Evolutionary conservation across 2,888 invertebrate genomes (phyloP).

Genomic region (Drosophila nr. perissopoda): DNA sequence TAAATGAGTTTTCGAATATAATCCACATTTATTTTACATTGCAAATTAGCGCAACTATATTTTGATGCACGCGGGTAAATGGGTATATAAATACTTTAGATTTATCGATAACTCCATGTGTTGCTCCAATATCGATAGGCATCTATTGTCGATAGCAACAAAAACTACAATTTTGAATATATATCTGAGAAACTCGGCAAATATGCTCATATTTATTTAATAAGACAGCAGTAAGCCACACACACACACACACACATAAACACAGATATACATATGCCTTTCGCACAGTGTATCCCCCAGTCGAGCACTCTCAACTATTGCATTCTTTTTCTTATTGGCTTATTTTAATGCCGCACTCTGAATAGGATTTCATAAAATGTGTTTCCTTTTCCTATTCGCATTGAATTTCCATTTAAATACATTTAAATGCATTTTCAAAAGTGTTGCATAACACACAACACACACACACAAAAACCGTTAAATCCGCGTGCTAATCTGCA

Average conservation of each 20-base stretch:
- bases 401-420: constrained; percentile 44
- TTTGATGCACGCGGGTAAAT: background rate
- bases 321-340: background rate
- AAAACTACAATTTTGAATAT: background rate
- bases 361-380: background rate
- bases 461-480: background rate
- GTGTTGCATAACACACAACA: constrained; percentile 23
- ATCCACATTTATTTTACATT: too few relatives aligned
- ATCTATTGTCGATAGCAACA: accelerated
- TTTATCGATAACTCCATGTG: background rate
- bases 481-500: constrained; percentile 27
- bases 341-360: background rate
- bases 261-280: background rate
- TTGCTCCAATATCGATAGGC: background rate
- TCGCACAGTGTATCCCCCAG: background rate
- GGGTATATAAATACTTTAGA: background rate
- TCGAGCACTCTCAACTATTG: background rate
- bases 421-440: constrained; percentile 48
- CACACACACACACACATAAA: too few relatives aligned
- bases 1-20: background rate
- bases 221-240: too few relatives aligned
- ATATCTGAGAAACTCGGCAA: background rate
- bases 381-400: constrained; percentile 6
- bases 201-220: too few relatives aligned
- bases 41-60: background rate